Evolutionary conservation across 2,797 vertebrate genomes (phyloP).

Genomic region (Urocyon cinereoargenteus): DNA sequence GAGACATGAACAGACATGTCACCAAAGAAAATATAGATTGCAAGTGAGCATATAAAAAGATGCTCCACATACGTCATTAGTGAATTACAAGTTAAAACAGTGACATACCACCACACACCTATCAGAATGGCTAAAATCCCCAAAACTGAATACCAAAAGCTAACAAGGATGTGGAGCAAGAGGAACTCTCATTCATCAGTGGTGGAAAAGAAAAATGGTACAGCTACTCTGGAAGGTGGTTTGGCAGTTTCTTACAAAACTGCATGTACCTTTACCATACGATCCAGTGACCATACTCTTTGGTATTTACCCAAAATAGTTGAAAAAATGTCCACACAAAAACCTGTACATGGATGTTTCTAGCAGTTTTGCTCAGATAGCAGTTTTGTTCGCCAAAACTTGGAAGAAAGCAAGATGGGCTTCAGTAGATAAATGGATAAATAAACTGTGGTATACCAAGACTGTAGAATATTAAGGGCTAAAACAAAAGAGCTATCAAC

Average conservation of each 20-base stretch:
- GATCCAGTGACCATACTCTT: neutral
- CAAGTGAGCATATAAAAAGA: neutral
- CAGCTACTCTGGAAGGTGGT: neutral
- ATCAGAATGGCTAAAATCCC: neutral
- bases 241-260: neutral
- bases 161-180: neutral
- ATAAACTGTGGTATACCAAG: neutral
- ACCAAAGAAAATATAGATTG: neutral
- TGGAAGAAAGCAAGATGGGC: neutral
- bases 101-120: neutral
- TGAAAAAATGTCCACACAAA: neutral
- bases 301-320: neutral
- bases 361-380: neutral
- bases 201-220: neutral
- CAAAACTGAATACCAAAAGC: neutral
- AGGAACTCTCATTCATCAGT: neutral
- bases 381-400: neutral
- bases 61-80: neutral
- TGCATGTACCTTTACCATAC: neutral
- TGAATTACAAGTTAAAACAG: neutral
- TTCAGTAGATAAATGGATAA: neutral
- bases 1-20: neutral
- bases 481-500: neutral
- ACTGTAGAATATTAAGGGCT: neutral
- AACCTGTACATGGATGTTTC: neutral